These are phyloP conservation scores for Allobates femoralis DNA, from an alignment of 2,797 vertebrate genomes.

Conservation along the genomic window DNA sequence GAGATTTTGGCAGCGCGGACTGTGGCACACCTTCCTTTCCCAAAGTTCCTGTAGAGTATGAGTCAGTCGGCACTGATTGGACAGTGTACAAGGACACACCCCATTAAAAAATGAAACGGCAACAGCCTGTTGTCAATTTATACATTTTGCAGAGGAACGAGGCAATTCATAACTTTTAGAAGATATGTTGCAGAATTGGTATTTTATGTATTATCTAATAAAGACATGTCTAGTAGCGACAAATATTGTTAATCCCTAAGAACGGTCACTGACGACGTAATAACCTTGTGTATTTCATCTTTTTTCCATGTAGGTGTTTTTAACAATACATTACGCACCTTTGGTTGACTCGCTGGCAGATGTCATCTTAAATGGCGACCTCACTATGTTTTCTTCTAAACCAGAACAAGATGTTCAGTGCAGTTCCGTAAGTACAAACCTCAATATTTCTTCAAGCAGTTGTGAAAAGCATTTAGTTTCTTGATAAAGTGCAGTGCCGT, in stretches of 20 bases:
- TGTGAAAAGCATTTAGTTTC: conserved; percentile 17
- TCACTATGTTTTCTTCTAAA: conserved; percentile 85
- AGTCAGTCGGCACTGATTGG: too few species aligned
- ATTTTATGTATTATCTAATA: too few species aligned
- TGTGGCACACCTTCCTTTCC: too few species aligned
- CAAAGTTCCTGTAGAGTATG: too few species aligned
- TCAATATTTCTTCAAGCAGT: not conserved
- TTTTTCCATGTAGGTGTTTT: conserved; percentile 85
- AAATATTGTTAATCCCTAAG: not conserved
- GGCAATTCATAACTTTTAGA: too few species aligned
- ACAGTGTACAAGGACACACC: too few species aligned
- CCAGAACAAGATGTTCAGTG: conserved; percentile 79
- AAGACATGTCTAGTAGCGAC: too few species aligned
- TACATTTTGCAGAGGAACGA: too few species aligned
- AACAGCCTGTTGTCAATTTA: too few species aligned
- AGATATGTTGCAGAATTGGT: too few species aligned
- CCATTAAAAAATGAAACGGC: too few species aligned
- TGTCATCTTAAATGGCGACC: conserved; percentile 94
- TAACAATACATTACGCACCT: conserved; percentile 94
- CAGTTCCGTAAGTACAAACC: conserved; percentile 77
- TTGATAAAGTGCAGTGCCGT: not conserved
- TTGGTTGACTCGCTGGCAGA: conserved; percentile 93
- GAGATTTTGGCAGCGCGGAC: too few species aligned
- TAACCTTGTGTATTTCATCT: not conserved
- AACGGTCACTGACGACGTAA: not conserved